These are phyloP conservation scores for Channallabes apus DNA, from an alignment of 2,797 vertebrate species.

Conservation along the genomic window DNA sequence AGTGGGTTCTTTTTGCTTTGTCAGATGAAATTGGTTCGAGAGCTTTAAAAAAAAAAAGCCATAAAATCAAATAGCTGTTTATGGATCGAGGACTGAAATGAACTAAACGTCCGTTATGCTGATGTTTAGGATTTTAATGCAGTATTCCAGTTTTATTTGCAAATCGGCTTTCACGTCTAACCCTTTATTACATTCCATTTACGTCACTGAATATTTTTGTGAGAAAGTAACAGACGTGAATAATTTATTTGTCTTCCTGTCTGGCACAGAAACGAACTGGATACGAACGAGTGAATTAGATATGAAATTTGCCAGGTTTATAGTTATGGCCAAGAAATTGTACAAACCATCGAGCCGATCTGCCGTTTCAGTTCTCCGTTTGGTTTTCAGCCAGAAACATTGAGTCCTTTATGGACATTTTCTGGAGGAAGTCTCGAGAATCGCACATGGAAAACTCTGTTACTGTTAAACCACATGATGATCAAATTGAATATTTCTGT, in stretches of 20 bases:
- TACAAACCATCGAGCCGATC: slow-evolving; percentile 10
- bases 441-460: background rate
- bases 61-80: background rate
- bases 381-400: background rate
- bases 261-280: slow-evolving; percentile 5
- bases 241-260: background rate
- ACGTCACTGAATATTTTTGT: background rate
- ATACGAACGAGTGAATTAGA: slow-evolving; percentile 14
- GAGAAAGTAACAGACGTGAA: background rate
- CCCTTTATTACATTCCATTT: background rate
- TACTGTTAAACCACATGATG: slow-evolving; percentile 6
- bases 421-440: slow-evolving; percentile 26
- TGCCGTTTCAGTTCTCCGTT: background rate
- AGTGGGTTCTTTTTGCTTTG: background rate
- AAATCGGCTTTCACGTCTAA: background rate
- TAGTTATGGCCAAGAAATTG: slow-evolving; percentile 16
- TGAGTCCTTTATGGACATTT: slow-evolving; percentile 18
- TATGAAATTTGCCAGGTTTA: slow-evolving; percentile 23
- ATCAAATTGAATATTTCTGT: background rate
- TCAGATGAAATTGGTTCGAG: background rate
- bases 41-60: background rate
- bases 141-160: background rate
- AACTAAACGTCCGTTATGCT: background rate
- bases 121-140: background rate
- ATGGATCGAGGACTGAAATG: background rate